These are phyloP conservation scores for Standfussiana lucernea DNA, from an alignment of 2,888 invertebrate genomes.

Conservation along the genomic window DNA sequence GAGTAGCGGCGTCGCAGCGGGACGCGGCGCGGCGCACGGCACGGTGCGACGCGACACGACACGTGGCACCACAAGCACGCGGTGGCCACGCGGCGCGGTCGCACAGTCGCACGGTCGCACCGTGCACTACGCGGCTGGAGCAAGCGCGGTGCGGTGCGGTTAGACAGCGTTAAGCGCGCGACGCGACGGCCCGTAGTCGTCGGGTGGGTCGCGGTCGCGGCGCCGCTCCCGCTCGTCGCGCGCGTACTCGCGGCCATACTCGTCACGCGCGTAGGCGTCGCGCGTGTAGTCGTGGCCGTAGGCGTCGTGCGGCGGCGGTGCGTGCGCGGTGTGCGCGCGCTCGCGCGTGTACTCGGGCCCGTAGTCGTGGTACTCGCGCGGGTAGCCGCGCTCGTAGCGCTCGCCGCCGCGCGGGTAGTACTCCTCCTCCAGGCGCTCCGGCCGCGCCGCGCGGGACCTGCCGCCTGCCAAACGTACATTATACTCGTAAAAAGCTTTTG, in stretches of 20 bases:
- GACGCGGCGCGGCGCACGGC: conserved; percentile 92
- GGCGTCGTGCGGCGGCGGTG: conserved; percentile 71
- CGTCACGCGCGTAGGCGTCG: conserved; percentile 84
- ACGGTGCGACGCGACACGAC: conserved; percentile 81
- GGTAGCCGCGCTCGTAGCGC: conserved; percentile 78
- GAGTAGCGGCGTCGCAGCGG: conserved; percentile 68
- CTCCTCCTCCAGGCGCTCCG: conserved; percentile 91
- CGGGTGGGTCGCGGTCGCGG: conserved; percentile 85
- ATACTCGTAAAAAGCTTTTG: neutral
- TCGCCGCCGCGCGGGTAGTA: conserved; percentile 83
- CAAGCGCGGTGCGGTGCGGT: conserved; percentile 74
- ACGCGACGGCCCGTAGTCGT: conserved; percentile 92
- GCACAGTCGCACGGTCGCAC: conserved; percentile 9
- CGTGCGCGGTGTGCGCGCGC: conserved; percentile 67
- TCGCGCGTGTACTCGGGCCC: conserved; percentile 69
- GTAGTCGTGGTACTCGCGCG: conserved; percentile 74
- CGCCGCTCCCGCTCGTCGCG: conserved; percentile 85
- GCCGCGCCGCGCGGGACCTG: conserved; percentile 87
- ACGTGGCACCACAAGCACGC: conserved; percentile 90
- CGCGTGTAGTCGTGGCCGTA: conserved; percentile 82
- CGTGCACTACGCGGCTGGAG: neutral
- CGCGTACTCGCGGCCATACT: conserved; percentile 88
- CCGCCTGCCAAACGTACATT: conserved; percentile 75
- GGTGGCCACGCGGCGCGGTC: conserved; percentile 79
- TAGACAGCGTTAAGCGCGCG: conserved; percentile 94